Conservation (phyloP, 2,888 invertebrate genomes). For the Bruchidius siliquastri region DNA sequence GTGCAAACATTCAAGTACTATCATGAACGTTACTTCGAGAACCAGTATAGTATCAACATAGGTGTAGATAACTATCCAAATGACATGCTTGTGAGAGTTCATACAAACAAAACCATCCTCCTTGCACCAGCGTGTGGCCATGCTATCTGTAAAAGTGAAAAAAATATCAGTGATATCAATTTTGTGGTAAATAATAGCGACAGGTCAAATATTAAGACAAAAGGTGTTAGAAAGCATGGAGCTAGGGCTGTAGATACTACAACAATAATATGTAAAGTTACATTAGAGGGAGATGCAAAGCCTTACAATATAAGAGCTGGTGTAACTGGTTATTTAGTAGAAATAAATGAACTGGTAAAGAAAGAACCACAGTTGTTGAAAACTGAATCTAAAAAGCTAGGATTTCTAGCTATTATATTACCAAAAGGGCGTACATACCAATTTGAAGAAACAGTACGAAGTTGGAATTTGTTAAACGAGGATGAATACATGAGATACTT, state of each 20-base stretch:
- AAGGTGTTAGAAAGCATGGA: constrained; percentile 25
- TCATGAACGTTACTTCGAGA: constrained; percentile 22
- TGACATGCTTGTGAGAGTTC: constrained; percentile 19
- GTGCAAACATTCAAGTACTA: constrained; percentile 22
- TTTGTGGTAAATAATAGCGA: constrained; percentile 25
- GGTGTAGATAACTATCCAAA: constrained; percentile 12
- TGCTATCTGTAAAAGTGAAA: constrained; percentile 19
- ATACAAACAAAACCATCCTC: constrained; percentile 26
- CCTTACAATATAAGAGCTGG: constrained; percentile 25
- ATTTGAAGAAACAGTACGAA: constrained; percentile 15
- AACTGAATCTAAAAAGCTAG: constrained; percentile 23
- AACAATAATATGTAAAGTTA: constrained; percentile 27
- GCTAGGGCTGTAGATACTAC: constrained; percentile 19
- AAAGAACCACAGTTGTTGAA: constrained; percentile 25
- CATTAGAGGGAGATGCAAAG: constrained; percentile 23
- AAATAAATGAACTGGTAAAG: constrained; percentile 25
- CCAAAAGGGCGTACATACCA: constrained; percentile 16
- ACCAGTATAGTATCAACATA: constrained; percentile 20
- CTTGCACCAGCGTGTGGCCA: constrained; percentile 25
- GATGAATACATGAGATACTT: constrained; percentile 22
- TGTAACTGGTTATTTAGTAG: constrained; percentile 23
- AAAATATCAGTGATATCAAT: constrained; percentile 23
- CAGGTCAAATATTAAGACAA: constrained; percentile 19
- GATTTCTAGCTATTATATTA: constrained; percentile 26
- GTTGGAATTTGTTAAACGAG: constrained; percentile 21